phyloP scores from a whole-genome alignment of 2,797 vertebrate genomes.

The Peromyscus melanophrys region DNA sequence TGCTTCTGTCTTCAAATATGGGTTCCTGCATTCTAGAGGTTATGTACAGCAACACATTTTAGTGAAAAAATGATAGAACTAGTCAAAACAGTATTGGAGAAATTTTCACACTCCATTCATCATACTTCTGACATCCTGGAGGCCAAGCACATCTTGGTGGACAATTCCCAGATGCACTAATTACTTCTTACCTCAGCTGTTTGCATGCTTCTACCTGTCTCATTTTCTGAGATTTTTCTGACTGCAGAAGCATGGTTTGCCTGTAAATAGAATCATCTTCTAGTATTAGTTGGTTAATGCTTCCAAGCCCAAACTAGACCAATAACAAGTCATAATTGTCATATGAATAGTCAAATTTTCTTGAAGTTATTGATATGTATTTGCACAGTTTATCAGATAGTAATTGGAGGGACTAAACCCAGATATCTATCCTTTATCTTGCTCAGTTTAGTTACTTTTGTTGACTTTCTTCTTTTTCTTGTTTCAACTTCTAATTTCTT shows the following conservation, averaged over 20 bases:
- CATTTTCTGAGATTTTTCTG: not conserved
- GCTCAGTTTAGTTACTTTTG: not conserved
- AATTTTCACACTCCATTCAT: accelerated
- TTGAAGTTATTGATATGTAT: not conserved
- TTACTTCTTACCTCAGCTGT: not conserved
- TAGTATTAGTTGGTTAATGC: not conserved
- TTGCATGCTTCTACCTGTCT: not conserved
- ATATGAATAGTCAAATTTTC: not conserved
- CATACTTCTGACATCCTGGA: too few species aligned
- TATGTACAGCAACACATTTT: not conserved
- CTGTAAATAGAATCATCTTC: not conserved
- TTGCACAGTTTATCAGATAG: not conserved
- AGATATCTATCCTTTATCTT: not conserved
- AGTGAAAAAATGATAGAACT: not conserved
- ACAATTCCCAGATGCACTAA: not conserved
- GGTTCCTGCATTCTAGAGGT: not conserved
- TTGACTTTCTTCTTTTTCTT: not conserved
- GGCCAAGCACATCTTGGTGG: not conserved
- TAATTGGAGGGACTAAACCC: not conserved
- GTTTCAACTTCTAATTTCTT: not conserved
- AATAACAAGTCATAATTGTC: not conserved
- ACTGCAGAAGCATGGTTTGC: not conserved
- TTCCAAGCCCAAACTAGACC: not conserved
- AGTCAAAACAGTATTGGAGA: not conserved
- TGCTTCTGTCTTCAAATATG: not conserved